Evolutionary conservation across 2,888 invertebrate species (phyloP).

Genomic region (Eretmocerus hayati): DNA sequence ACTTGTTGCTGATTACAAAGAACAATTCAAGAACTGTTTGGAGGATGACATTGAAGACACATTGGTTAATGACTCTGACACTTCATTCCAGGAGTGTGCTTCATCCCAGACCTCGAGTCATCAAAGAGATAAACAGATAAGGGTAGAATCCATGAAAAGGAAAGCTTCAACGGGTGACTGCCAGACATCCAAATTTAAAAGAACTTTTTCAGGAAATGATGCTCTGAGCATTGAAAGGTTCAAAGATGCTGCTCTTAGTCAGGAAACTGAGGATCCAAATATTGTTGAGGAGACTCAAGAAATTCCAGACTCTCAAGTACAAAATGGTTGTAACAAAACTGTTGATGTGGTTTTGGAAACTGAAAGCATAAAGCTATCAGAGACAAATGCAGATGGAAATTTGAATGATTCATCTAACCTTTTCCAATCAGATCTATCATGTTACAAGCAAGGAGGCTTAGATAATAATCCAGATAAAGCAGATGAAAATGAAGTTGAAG

Average conservation of each 20-base stretch:
- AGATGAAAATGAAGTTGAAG: background rate
- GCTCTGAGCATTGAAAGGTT: background rate
- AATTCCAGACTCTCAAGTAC: background rate
- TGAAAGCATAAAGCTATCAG: background rate
- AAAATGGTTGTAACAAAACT: background rate
- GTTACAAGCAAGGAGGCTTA: background rate
- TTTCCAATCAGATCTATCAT: background rate
- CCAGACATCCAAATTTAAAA: background rate
- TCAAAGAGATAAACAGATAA: background rate
- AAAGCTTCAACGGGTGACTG: background rate
- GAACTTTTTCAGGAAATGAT: background rate
- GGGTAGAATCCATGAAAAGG: background rate
- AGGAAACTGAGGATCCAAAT: no score
- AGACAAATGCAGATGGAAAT: background rate
- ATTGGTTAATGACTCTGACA: background rate
- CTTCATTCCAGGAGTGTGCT: background rate
- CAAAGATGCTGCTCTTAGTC: background rate
- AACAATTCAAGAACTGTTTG: background rate
- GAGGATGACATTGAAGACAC: background rate
- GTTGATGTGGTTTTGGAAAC: no score
- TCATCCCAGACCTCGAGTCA: background rate
- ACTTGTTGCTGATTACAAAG: background rate
- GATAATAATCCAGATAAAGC: background rate
- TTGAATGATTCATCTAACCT: background rate
- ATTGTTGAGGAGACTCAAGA: background rate